Evolutionary conservation across 2,113 vertebrate species (phyloP), one percentile per base, ranked within the genome.

Genomic region (western clawed frog (Xenopus tropicalis)): DNA sequence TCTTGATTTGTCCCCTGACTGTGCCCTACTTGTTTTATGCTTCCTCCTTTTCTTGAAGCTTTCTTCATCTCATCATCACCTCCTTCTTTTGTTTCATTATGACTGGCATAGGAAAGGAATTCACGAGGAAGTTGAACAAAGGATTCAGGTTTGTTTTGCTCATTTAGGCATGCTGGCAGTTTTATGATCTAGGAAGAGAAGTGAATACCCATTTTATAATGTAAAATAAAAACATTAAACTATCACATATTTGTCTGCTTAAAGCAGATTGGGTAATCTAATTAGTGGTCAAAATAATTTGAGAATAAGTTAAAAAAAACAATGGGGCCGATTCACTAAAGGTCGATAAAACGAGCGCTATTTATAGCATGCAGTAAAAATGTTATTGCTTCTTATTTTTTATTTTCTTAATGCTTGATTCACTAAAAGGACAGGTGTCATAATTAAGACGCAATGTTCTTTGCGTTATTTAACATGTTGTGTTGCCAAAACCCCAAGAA

Each of bases 101-200:
- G 0, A 0, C 22, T 74, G 61, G 85, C 80, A 79, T 11, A 77
- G 24, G 37, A 54, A 17, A 82, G 82, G 78, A 77, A 48, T 62
- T 88, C 78, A 0, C 82, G 66, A 25, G 83, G 75, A 20, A 86
- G 59, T 0, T 62, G 80, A 71, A 82, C 78, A 61, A 64, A 65
- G n/a, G 21, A 77, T 62, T 77, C 82, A 61, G 16, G 12, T 11
- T 78, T 77, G 2, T 79, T 80, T 65, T 70, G 77, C 65, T 82
- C 71, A 64, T 85, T 79, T 72, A 72, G 78, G 72, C 72, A 82
- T 8, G 78, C 81, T 6, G 93, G 90, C 66, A 92, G 84, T 82
- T 87, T 92, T 82, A 86, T 89, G 59, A 98, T 82, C 96, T 99
- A 66, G 52, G 62, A 78, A 77, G 52, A 72, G 23, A 76, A 57